Percentiles rank a stretch among this genome's conserved stretches.
phyloP scores from a whole-genome alignment of 2,113 vertebrate species.

The Vidua chalybeata region DNA sequence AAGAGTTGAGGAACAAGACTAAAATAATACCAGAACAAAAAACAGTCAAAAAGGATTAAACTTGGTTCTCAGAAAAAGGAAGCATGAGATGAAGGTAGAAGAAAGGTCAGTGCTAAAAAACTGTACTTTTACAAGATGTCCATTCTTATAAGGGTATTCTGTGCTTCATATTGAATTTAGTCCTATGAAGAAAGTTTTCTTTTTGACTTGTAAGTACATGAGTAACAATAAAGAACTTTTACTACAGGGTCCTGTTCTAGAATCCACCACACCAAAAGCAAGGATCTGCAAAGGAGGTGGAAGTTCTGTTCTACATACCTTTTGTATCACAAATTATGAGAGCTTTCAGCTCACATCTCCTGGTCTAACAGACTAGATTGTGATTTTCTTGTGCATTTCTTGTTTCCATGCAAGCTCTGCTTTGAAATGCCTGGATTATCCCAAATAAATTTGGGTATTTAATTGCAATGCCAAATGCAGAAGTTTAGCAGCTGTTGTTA shows the following conservation, averaged over 20 bases:
- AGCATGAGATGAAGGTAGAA: neutral
- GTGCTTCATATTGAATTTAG: neutral
- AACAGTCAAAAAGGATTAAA: neutral
- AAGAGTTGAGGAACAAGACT: neutral
- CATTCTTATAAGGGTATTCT: neutral
- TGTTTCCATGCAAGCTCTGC: neutral
- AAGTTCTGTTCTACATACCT: neutral
- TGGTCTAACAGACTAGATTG: neutral
- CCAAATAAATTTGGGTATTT: neutral
- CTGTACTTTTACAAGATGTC: neutral
- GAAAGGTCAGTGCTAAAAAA: neutral
- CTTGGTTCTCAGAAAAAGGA: neutral
- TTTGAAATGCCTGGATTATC: neutral
- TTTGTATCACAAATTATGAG: neutral
- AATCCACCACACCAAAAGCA: neutral
- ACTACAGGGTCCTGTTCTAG: fast-evolving
- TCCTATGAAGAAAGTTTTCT: neutral
- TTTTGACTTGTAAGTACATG: neutral
- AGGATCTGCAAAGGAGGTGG: fast-evolving
- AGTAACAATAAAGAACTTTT: neutral
- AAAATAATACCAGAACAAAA: neutral
- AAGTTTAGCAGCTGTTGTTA: neutral
- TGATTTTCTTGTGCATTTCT: neutral
- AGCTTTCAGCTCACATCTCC: neutral
- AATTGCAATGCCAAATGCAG: neutral